These are phyloP conservation scores for Chrysopilus asiliformis DNA, from an alignment of 2,888 invertebrate species.

Conservation along the genomic window DNA sequence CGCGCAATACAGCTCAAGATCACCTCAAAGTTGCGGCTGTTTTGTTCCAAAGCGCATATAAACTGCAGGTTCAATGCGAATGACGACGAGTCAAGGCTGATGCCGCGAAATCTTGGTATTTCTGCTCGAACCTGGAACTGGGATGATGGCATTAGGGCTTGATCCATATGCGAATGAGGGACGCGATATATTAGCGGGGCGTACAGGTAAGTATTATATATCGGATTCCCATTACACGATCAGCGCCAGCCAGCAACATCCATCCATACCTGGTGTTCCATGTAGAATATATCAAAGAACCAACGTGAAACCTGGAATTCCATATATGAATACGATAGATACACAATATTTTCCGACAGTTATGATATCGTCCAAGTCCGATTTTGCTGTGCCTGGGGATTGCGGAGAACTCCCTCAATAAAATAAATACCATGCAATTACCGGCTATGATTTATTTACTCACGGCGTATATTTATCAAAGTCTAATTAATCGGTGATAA, in stretches of 20 bases:
- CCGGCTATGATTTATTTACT: slow-evolving; percentile 34
- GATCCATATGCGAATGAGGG: too few species aligned
- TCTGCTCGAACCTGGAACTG: too few species aligned
- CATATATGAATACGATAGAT: not conserved
- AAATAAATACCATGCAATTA: slow-evolving; percentile 23
- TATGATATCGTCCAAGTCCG: slow-evolving; percentile 1
- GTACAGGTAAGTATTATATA: too few species aligned
- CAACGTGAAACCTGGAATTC: not conserved
- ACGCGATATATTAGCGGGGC: too few species aligned
- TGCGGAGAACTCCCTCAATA: slow-evolving; percentile 29
- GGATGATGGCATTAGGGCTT: too few species aligned
- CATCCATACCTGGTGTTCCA: too few species aligned
- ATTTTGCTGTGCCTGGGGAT: not conserved
- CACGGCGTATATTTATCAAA: slow-evolving; percentile 38
- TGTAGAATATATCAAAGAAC: too few species aligned
- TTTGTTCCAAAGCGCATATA: too few species aligned
- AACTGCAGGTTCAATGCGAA: too few species aligned
- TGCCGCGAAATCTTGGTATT: too few species aligned
- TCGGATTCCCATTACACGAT: not conserved
- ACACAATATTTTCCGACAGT: not conserved
- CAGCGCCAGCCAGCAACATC: not conserved
- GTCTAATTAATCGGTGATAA: slow-evolving; percentile 39
- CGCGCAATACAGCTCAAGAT: not conserved
- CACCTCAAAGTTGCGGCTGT: too few species aligned
- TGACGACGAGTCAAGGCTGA: too few species aligned